A percentile compares a stretch with the other conserved stretches of the same genome.
phyloP scores from a whole-genome alignment of 2,797 vertebrate species.

The Ibycter americanus region DNA sequence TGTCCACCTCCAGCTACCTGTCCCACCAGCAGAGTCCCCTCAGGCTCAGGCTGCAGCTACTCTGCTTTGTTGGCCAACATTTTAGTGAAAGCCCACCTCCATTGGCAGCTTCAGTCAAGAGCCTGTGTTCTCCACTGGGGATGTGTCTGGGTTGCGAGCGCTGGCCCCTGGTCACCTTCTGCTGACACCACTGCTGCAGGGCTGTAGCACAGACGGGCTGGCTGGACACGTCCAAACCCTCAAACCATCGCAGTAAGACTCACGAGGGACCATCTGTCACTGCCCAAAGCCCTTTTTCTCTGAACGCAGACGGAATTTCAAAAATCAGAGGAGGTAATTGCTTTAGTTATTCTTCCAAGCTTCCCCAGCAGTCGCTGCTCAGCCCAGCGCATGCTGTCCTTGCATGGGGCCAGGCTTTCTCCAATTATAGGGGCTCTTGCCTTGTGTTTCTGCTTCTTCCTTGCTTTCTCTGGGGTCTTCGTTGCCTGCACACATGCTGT shows the following conservation, averaged over 20 bases:
- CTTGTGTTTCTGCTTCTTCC: neutral
- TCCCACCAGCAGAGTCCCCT: neutral
- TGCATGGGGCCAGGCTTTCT: neutral
- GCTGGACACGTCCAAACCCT: neutral
- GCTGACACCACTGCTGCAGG: neutral
- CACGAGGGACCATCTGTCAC: conserved; percentile 35
- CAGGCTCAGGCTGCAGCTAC: neutral
- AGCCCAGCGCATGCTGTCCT: neutral
- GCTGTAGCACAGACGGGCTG: neutral
- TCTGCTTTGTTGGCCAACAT: neutral
- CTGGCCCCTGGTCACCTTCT: neutral
- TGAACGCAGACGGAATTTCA: neutral
- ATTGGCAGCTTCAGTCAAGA: neutral
- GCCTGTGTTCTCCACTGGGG: neutral
- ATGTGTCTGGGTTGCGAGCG: neutral
- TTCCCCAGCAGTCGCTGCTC: neutral
- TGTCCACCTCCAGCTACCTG: neutral
- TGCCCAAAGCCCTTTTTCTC: neutral
- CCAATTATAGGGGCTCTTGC: neutral
- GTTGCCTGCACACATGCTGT: neutral
- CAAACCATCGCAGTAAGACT: neutral
- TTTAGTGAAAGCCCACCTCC: neutral
- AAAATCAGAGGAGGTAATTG: conserved; percentile 30
- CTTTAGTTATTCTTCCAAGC: neutral
- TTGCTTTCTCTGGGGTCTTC: neutral